Percentiles rank a stretch among this genome's conserved stretches.
phyloP scores from a whole-genome alignment of 2,113 vertebrate species.

The Rostratula benghalensis region DNA sequence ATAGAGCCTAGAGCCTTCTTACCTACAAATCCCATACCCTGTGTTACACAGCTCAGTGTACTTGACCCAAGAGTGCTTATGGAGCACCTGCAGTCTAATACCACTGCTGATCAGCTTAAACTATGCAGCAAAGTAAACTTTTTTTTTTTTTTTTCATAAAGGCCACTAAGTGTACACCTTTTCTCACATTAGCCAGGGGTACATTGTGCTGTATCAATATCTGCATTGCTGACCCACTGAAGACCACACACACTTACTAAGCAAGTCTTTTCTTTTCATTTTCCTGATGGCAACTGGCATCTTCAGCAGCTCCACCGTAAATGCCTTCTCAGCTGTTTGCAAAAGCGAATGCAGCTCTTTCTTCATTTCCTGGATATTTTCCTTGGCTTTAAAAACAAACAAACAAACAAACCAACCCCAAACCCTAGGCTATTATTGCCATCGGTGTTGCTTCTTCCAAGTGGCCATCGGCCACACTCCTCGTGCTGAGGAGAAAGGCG shows the following conservation, averaged over 20 bases:
- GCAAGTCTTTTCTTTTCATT: constrained; percentile 55
- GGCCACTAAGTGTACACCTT: background rate
- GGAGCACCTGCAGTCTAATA: background rate
- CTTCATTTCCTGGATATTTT: constrained; percentile 48
- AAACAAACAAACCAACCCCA: background rate
- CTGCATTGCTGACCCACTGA: accelerated
- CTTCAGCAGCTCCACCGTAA: constrained; percentile 57
- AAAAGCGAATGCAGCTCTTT: constrained; percentile 52
- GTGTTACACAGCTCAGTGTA: background rate
- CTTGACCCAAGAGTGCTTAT: background rate
- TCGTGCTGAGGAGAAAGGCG: accelerated
- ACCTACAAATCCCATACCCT: background rate
- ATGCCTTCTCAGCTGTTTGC: constrained; percentile 46
- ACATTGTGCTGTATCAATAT: accelerated
- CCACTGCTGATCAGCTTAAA: background rate
- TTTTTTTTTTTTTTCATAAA: too few relatives aligned
- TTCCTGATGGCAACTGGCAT: constrained; percentile 47
- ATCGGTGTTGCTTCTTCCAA: accelerated
- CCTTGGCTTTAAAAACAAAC: constrained; percentile 40
- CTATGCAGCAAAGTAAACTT: background rate
- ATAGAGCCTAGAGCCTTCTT: background rate
- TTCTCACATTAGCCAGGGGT: background rate
- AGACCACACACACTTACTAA: background rate
- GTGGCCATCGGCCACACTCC: accelerated
- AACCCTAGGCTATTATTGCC: background rate